These are phyloP conservation scores for Diachasma alloeum DNA, from an alignment of 1,140 invertebrate genomes.

Conservation along the genomic window DNA sequence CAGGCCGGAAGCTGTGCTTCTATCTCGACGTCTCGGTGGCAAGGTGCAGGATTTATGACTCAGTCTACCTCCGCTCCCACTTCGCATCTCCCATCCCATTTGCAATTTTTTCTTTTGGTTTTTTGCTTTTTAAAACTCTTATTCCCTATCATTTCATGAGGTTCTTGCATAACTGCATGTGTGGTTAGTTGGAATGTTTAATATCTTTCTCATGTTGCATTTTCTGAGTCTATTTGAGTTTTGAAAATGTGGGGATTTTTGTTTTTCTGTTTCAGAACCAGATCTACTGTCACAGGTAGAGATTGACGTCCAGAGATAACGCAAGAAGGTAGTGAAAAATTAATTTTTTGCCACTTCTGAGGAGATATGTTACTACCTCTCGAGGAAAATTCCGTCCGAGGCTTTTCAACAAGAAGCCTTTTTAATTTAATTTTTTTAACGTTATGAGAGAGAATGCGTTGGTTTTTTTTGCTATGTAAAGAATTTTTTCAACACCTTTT, in stretches of 20 bases:
- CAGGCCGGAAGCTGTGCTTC: conserved; percentile 52
- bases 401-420: background rate
- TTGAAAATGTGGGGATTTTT: background rate
- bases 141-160: background rate
- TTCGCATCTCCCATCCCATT: conserved; percentile 5
- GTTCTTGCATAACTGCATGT: background rate
- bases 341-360: background rate
- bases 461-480: background rate
- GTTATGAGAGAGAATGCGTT: background rate
- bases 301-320: conserved; percentile 54
- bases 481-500: background rate
- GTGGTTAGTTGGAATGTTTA: conserved; percentile 2
- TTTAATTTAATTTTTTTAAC: background rate
- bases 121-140: conserved; percentile 7
- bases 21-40: conserved; percentile 54
- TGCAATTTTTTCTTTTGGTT: background rate
- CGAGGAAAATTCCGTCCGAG: background rate
- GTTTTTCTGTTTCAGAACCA: conserved; percentile 56
- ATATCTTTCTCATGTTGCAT: background rate
- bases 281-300: conserved; percentile 62
- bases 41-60: conserved; percentile 60
- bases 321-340: background rate
- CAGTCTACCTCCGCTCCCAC: conserved; percentile 16
- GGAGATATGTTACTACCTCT: background rate
- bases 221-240: background rate